Percentiles rank a stretch among this genome's conserved stretches.
These are phyloP conservation scores for Julus scandinavius DNA, from an alignment of 2,888 invertebrate species.

Conservation along the genomic window DNA sequence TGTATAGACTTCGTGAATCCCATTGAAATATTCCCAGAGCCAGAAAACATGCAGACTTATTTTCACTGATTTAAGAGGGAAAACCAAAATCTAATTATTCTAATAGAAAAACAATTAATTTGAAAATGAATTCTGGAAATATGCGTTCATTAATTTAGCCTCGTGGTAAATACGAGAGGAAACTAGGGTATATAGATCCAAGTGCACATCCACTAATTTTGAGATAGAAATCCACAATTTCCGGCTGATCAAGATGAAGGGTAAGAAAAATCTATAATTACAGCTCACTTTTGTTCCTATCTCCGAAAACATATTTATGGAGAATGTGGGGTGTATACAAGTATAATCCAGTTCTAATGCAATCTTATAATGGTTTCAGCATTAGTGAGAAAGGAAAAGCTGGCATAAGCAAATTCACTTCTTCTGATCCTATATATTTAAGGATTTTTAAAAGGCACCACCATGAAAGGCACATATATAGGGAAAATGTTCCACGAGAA, in stretches of 20 bases:
- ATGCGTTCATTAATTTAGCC: neutral
- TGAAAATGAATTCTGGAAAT: slow-evolving; percentile 40
- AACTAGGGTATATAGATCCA: neutral
- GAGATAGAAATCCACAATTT: slow-evolving; percentile 46
- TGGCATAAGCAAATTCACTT: slow-evolving; percentile 37
- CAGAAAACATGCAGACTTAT: too few relatives aligned
- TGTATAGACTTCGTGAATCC: too few relatives aligned
- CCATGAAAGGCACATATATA: neutral
- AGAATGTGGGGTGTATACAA: neutral
- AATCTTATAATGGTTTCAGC: slow-evolving; percentile 41
- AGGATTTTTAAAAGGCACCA: slow-evolving; percentile 25
- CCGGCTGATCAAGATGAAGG: slow-evolving; percentile 43
- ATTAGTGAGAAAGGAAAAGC: slow-evolving; percentile 43
- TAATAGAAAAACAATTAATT: slow-evolving; percentile 37
- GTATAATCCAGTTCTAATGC: slow-evolving; percentile 13
- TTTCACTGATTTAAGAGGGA: neutral
- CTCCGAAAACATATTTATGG: slow-evolving; percentile 43
- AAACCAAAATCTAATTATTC: slow-evolving; percentile 28
- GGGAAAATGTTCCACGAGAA: neutral
- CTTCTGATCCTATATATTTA: slow-evolving; percentile 26
- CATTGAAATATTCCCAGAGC: too few relatives aligned
- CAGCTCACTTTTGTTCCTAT: slow-evolving; percentile 26
- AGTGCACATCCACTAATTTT: neutral
- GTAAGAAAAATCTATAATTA: slow-evolving; percentile 44
- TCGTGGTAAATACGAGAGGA: neutral